These are phyloP conservation scores for Matsumyia berberina DNA, from an alignment of 2,888 invertebrate genomes.

Conservation along the genomic window DNA sequence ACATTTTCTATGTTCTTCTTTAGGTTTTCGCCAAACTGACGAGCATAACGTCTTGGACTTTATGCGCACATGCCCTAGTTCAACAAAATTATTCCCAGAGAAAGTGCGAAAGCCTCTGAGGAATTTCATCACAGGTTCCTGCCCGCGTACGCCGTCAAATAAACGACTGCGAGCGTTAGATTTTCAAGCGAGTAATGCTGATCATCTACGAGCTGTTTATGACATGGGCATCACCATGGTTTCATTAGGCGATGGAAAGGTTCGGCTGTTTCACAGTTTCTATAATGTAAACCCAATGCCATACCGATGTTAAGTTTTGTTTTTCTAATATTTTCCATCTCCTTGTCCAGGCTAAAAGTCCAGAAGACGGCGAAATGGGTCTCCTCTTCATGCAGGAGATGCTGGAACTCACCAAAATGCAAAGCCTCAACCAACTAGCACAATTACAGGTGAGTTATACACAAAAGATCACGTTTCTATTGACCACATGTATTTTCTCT, in stretches of 20 bases:
- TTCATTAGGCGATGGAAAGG: slow-evolving; percentile 94
- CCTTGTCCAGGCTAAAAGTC: slow-evolving; percentile 89
- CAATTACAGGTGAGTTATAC: slow-evolving; percentile 82
- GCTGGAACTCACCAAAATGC: slow-evolving; percentile 93
- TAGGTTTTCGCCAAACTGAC: slow-evolving; percentile 85
- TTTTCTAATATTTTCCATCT: slow-evolving; percentile 69
- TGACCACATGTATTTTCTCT: slow-evolving; percentile 13
- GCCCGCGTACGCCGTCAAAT: slow-evolving; percentile 87
- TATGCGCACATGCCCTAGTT: slow-evolving; percentile 92
- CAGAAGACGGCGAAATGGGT: slow-evolving; percentile 95
- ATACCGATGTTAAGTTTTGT: slow-evolving; percentile 39
- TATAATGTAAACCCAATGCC: slow-evolving; percentile 89
- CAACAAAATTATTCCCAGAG: slow-evolving; percentile 92
- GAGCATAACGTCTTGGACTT: slow-evolving; percentile 86
- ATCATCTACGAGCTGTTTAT: slow-evolving; percentile 93
- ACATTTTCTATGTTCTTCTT: no score
- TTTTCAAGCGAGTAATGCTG: slow-evolving; percentile 92
- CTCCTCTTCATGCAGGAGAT: slow-evolving; percentile 98
- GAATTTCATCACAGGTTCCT: slow-evolving; percentile 93
- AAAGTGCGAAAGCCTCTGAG: slow-evolving; percentile 93
- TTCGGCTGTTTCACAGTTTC: slow-evolving; percentile 95
- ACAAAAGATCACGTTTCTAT: neutral
- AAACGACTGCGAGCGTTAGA: slow-evolving; percentile 89
- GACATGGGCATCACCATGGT: slow-evolving; percentile 98
- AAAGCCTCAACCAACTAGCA: slow-evolving; percentile 84